Percentiles rank a stretch among this genome's conserved stretches.
Conservation (phyloP, 2,113 vertebrate species). For the Scatophagus argus region DNA sequence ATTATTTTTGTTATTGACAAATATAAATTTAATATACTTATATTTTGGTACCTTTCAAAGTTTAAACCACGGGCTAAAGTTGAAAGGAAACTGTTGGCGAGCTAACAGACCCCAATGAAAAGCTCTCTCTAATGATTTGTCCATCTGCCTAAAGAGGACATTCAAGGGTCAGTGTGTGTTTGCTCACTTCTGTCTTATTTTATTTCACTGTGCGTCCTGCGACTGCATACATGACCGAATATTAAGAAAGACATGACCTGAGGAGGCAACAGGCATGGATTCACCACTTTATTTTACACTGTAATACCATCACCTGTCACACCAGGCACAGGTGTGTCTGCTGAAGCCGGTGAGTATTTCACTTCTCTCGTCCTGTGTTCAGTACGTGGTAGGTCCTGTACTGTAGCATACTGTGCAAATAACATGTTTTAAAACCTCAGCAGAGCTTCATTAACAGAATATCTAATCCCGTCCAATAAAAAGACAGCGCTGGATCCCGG, state of each 20-base stretch:
- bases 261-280: background rate
- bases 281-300: background rate
- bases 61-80: slow-evolving; percentile 56
- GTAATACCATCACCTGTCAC: background rate
- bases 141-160: slow-evolving; percentile 74
- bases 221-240: background rate
- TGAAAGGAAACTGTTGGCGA: slow-evolving; percentile 71
- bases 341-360: background rate
- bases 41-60: slow-evolving; percentile 54
- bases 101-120: slow-evolving; percentile 59
- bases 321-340: background rate
- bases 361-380: background rate
- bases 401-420: background rate
- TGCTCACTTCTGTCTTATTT: slow-evolving; percentile 21
- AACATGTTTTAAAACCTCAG: background rate
- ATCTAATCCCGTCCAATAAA: background rate
- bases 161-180: slow-evolving; percentile 59
- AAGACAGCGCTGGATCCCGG: no score
- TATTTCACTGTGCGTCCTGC: slow-evolving; percentile 10
- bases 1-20: slow-evolving; percentile 58
- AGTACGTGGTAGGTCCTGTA: background rate
- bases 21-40: slow-evolving; percentile 48
- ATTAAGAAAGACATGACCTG: background rate
- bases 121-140: slow-evolving; percentile 68
- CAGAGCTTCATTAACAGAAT: background rate